phyloP scores from a whole-genome alignment of 2,113 vertebrate species.

The Syrmaticus mikado region DNA sequence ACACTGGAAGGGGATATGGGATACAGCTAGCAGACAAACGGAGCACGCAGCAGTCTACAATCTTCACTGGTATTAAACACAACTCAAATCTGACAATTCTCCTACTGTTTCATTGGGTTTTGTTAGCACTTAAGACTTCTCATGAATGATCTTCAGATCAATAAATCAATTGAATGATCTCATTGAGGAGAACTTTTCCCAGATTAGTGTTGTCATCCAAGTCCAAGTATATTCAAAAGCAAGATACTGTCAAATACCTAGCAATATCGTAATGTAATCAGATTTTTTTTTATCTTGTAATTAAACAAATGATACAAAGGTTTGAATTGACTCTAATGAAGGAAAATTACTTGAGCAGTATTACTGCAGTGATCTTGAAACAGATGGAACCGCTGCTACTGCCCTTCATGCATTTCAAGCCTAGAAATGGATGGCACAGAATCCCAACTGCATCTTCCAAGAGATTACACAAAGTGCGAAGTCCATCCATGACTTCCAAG shows the following conservation, averaged over 20 bases:
- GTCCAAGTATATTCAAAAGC: background rate
- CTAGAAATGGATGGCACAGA: background rate
- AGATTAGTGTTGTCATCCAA: background rate
- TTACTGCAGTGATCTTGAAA: background rate
- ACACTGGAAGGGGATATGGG: background rate
- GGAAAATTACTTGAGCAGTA: background rate
- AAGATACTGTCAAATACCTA: background rate
- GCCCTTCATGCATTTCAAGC: background rate
- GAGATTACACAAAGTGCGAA: background rate
- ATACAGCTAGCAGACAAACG: background rate
- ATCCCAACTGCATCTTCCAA: background rate
- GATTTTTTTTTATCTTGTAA: background rate
- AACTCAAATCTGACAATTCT: background rate
- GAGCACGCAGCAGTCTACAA: background rate
- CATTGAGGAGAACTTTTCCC: background rate
- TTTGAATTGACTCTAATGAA: background rate
- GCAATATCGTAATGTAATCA: background rate
- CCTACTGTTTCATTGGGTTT: background rate
- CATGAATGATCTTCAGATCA: background rate
- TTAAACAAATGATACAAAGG: background rate
- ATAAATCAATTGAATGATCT: background rate
- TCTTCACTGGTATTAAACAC: background rate
- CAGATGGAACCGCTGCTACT: background rate
- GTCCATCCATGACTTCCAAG: background rate
- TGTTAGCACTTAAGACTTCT: background rate